These are phyloP conservation scores for Virgularia gustaviana DNA, from an alignment of 92 coral and sea anemone genomes.

Conservation along the genomic window DNA sequence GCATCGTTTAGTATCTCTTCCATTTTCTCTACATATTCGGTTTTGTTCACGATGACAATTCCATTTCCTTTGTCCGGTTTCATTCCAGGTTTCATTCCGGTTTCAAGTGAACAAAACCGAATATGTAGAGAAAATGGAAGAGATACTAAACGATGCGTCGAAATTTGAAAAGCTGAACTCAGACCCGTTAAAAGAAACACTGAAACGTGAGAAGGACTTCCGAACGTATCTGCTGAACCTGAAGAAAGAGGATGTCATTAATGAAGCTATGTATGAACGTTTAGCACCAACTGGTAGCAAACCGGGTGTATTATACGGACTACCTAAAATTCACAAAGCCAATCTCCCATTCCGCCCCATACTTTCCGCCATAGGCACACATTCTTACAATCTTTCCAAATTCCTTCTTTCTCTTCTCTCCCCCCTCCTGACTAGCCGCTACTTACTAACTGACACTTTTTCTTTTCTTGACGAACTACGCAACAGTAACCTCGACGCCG, in stretches of 20 bases:
- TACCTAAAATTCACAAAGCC: background rate
- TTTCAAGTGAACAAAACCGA: too few species aligned
- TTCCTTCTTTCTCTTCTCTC: background rate
- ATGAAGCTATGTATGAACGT: background rate
- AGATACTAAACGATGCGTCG: background rate
- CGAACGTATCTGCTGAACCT: background rate
- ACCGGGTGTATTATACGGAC: background rate
- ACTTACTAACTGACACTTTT: background rate
- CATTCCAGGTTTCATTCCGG: too few species aligned
- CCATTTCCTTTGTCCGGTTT: constrained; percentile 4
- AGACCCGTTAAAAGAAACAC: background rate
- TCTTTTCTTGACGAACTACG: background rate
- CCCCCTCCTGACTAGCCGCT: background rate
- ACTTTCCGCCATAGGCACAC: background rate
- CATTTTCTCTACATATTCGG: too few species aligned
- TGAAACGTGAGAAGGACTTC: background rate
- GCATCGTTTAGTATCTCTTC: background rate
- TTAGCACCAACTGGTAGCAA: background rate
- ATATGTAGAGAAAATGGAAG: background rate
- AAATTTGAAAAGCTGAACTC: background rate
- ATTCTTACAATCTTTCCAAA: background rate
- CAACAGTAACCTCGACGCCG: background rate
- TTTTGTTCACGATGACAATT: too few species aligned
- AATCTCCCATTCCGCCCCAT: constrained; percentile 1
- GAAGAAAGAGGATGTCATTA: background rate